These are phyloP conservation scores for Pteropus rufus DNA, from an alignment of 2,797 vertebrate genomes.

Conservation along the genomic window DNA sequence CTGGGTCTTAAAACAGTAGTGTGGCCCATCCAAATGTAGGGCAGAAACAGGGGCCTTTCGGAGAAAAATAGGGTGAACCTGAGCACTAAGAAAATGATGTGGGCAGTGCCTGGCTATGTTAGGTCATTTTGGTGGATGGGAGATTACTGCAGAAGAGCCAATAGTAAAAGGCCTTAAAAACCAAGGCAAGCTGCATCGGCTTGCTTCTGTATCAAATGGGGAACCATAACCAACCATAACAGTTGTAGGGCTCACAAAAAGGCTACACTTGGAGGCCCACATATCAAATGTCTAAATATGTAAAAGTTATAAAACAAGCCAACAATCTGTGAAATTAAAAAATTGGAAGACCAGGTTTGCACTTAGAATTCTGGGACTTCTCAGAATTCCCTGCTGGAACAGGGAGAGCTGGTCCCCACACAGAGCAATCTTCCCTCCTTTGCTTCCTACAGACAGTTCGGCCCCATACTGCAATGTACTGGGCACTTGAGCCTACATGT, in stretches of 20 bases:
- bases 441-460: not conserved
- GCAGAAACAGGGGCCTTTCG: not conserved
- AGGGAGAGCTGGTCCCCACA: not conserved
- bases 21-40: not conserved
- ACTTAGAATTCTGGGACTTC: slow-evolving; percentile 8
- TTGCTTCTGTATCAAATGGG: not conserved
- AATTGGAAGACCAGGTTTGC: not conserved
- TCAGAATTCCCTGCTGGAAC: not conserved
- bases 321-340: not conserved
- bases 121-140: not conserved
- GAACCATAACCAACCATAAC: not conserved
- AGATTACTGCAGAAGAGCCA: not conserved
- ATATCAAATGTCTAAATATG: not conserved
- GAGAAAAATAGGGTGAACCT: not conserved
- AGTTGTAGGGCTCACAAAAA: not conserved
- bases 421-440: not conserved
- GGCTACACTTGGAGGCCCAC: not conserved
- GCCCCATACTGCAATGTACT: not conserved
- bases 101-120: not conserved
- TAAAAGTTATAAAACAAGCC: slow-evolving; percentile 19
- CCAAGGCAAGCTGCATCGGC: not conserved
- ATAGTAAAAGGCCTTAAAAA: not conserved
- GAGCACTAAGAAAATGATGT: not conserved
- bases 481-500: not conserved
- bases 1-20: not conserved